Conservation (phyloP, 2,797 vertebrate genomes). For the Epinephelus awoara region DNA sequence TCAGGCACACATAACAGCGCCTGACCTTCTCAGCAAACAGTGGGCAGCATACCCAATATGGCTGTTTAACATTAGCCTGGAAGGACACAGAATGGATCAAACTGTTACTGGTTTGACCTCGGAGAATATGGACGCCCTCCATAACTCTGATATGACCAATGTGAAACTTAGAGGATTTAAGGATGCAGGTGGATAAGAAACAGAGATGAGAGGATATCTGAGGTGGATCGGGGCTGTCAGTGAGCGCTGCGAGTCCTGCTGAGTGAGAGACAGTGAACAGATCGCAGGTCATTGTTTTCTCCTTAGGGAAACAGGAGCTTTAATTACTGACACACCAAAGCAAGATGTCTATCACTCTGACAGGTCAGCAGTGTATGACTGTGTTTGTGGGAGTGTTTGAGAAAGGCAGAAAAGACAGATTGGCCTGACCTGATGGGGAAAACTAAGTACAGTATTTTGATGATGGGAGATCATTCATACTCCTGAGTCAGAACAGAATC, state of each 20-base stretch:
- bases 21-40: slow-evolving; percentile 75
- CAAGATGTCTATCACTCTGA: slow-evolving; percentile 68
- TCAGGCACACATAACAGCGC: slow-evolving; percentile 55
- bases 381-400: neutral
- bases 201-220: slow-evolving; percentile 39
- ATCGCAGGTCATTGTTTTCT: slow-evolving; percentile 63
- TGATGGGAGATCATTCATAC: slow-evolving; percentile 9
- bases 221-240: slow-evolving; percentile 51
- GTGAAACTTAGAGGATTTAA: slow-evolving; percentile 35
- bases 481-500: slow-evolving; percentile 11
- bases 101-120: slow-evolving; percentile 37
- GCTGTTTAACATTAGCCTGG: slow-evolving; percentile 61
- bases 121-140: slow-evolving; percentile 25
- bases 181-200: slow-evolving; percentile 18
- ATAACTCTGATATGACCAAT: slow-evolving; percentile 13
- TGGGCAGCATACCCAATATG: slow-evolving; percentile 54
- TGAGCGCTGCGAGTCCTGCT: slow-evolving; percentile 36
- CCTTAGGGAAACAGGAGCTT: slow-evolving; percentile 63
- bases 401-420: slow-evolving; percentile 9
- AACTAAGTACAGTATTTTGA: slow-evolving; percentile 21
- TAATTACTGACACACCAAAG: slow-evolving; percentile 76
- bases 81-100: slow-evolving; percentile 52
- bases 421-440: slow-evolving; percentile 25
- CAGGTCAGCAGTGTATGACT: slow-evolving; percentile 50
- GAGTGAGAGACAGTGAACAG: slow-evolving; percentile 61